Conservation (phyloP, 2,797 vertebrate genomes). For the Bovichtus diacanthus region DNA sequence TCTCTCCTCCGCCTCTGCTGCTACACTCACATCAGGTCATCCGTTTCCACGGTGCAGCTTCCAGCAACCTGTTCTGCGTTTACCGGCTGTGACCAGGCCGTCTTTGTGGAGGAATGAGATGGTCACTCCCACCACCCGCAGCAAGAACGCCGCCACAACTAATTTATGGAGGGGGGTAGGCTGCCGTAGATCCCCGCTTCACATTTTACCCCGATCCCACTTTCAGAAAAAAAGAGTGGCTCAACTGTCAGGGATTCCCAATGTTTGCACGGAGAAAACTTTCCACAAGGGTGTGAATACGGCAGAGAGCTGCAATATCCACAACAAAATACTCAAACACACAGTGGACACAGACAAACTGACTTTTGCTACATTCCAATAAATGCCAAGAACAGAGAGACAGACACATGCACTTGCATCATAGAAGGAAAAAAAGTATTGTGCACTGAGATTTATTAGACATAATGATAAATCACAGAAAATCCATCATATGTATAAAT, state of each 20-base stretch:
- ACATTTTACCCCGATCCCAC: slow-evolving; percentile 12
- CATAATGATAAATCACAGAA: neutral
- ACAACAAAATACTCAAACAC: slow-evolving; percentile 57
- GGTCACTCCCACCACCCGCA: slow-evolving; percentile 50
- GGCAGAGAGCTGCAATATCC: slow-evolving; percentile 63
- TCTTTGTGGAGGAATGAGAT: slow-evolving; percentile 39
- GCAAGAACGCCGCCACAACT: slow-evolving; percentile 66
- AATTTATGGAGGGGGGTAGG: slow-evolving; percentile 59
- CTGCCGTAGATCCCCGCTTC: neutral
- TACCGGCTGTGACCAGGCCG: slow-evolving; percentile 56
- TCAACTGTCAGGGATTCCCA: slow-evolving; percentile 28
- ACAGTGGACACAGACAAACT: slow-evolving; percentile 23
- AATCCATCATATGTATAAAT: neutral
- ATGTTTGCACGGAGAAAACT: slow-evolving; percentile 25
- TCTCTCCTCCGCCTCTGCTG: slow-evolving; percentile 28
- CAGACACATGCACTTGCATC: neutral
- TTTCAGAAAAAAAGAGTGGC: slow-evolving; percentile 2
- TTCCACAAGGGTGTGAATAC: slow-evolving; percentile 59
- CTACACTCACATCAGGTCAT: slow-evolving; percentile 49
- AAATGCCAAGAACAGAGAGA: slow-evolving; percentile 5
- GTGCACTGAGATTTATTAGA: neutral
- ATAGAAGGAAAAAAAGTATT: neutral
- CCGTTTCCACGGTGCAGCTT: slow-evolving; percentile 54
- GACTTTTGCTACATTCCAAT: slow-evolving; percentile 9
- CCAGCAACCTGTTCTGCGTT: slow-evolving; percentile 65